Evolutionary conservation across 2,113 vertebrate genomes (phyloP).

Genomic region (Nannospalax galili): DNA sequence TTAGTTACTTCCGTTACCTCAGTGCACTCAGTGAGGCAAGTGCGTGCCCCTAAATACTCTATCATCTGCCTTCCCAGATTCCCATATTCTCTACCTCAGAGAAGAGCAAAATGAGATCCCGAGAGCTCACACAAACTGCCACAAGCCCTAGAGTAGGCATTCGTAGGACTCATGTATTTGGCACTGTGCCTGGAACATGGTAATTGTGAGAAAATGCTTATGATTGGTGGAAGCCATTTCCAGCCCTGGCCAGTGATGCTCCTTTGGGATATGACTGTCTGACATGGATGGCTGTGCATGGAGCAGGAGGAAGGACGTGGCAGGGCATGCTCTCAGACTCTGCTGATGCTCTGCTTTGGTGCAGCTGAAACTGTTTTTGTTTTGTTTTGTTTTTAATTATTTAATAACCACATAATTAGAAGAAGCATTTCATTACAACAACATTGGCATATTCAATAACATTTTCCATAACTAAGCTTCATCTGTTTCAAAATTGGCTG

Average conservation of each 20-base stretch:
- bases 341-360: not conserved
- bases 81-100: too few species aligned
- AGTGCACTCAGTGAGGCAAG: not conserved
- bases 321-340: rapidly evolving
- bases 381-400: too few species aligned
- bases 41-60: too few species aligned
- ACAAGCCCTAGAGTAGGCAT: not conserved
- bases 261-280: not conserved
- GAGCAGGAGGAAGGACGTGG: too few species aligned
- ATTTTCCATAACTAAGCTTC: too few species aligned
- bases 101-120: not conserved
- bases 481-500: too few species aligned
- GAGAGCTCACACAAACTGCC: not conserved
- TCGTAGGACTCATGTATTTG: not conserved
- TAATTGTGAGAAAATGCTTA: not conserved
- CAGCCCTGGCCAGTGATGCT: not conserved
- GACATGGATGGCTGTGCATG: rapidly evolving
- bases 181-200: not conserved
- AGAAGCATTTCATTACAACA: too few species aligned
- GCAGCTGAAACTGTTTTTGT: too few species aligned
- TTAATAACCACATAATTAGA: too few species aligned
- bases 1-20: too few species aligned
- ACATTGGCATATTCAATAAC: too few species aligned
- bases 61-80: not conserved
- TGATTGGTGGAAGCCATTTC: not conserved